Base-by-base conservation (phyloP, 23 tunicate species). In the Phallusia fumigata region DNA sequence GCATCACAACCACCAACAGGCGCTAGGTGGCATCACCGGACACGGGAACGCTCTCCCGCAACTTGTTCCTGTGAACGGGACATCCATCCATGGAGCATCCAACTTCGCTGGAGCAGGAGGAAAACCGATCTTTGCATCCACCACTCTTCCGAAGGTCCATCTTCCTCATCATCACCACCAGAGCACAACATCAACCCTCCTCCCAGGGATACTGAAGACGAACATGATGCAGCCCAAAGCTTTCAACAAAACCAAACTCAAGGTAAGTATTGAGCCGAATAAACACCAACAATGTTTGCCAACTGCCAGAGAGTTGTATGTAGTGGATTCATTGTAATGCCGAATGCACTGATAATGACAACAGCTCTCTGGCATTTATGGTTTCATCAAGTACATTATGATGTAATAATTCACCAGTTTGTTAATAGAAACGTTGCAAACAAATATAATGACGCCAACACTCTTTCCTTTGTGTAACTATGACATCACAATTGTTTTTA, bases 141-240 rank as follows among this genome's bases (percentile, higher is more conserved):
- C 90, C 10, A 83, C 98, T 35, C 88, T 94, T 49, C 91, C 98
- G 18, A 94, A 94, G 74, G 98, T 94, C 74, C 93, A 84, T 44
- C 87, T 88, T 19, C 87, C 89, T 64, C 92, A 88, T 36, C 95
- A 89, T 80, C 91, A 88, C 58, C 94, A 84, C 40, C 91, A 88
- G 52, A 76, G 82, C 53, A 50, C 86, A 47, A 83, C 82, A 18
- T 73, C 86, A 52, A 53, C 85, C 1, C 83, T 94, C 26, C 85
- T 94, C 8, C 98, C 98, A 26, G 95, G 98, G 36, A 86, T 94
- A 6, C 83, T 94, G 28, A 89, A 94, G 80, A 87, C 98, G 32
- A 94, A 94, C 82, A 79, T 89, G 80, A 36, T 94, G 84, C 87
- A 85, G 74, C 84, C 93, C 22, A 93, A 93, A 53, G 50, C 88